Conservation (phyloP, 2,797 vertebrate genomes). For the Nothura maculosa region DNA sequence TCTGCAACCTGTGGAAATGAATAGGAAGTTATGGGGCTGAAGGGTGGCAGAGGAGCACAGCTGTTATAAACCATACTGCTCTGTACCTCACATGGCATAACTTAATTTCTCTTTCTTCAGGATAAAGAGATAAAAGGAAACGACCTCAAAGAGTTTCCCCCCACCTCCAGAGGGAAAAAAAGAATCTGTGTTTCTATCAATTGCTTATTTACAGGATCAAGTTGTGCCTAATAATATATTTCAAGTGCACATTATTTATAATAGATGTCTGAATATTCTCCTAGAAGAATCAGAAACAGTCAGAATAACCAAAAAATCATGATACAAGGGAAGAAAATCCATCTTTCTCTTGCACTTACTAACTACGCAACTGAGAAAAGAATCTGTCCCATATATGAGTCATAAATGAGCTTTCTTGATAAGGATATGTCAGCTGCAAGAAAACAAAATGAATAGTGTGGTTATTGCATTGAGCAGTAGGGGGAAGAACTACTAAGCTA, state of each 20-base stretch:
- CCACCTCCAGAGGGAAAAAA: background rate
- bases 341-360: background rate
- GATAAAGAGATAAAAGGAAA: background rate
- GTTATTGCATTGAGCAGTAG: background rate
- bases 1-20: background rate
- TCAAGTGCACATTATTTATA: background rate
- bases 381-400: background rate
- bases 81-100: background rate
- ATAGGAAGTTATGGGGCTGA: background rate
- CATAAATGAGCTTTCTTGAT: constrained; percentile 2
- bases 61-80: background rate
- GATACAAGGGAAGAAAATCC: background rate
- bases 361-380: background rate
- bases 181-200: background rate
- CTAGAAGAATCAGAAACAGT: background rate
- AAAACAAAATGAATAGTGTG: background rate
- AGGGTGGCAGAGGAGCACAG: background rate
- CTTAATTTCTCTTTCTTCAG: background rate
- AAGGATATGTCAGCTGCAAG: background rate
- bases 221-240: background rate
- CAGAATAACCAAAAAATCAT: background rate
- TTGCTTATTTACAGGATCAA: background rate
- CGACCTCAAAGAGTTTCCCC: background rate
- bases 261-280: background rate
- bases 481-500: background rate